Conservation (phyloP, 2,888 invertebrate genomes). For the Dichetophora obliterata region DNA sequence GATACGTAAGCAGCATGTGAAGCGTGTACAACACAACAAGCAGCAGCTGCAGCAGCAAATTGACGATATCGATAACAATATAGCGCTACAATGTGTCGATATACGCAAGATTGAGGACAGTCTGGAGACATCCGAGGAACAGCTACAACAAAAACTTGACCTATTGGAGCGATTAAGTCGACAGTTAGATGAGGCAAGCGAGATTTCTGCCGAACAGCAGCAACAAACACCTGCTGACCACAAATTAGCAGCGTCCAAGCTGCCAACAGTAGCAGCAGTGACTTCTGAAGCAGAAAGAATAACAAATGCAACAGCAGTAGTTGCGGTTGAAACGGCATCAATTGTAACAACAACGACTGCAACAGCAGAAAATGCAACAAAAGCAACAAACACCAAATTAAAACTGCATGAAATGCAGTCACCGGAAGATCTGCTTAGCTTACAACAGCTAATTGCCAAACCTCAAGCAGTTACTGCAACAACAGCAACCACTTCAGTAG, state of each 20-base stretch:
- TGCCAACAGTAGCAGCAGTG: not conserved
- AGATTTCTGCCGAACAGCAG: not conserved
- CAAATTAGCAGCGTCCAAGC: not conserved
- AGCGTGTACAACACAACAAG: conserved; percentile 60
- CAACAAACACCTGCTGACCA: conserved; percentile 19
- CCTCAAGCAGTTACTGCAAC: conserved; percentile 38
- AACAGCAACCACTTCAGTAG: conserved; percentile 27
- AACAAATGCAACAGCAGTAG: not conserved
- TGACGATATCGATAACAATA: conserved; percentile 71
- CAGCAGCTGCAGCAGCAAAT: conserved; percentile 61
- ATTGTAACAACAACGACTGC: not conserved
- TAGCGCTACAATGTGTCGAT: conserved; percentile 71
- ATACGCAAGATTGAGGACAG: conserved; percentile 73
- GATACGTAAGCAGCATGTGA: conserved; percentile 72
- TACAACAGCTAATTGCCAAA: conserved; percentile 51
- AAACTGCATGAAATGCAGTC: conserved; percentile 46
- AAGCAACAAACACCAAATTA: conserved; percentile 29
- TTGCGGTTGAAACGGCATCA: not conserved
- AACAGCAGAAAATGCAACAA: conserved; percentile 12
- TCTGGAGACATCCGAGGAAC: conserved; percentile 71
- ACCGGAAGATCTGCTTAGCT: conserved; percentile 47
- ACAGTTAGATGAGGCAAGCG: conserved; percentile 58
- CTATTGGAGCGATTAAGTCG: conserved; percentile 72
- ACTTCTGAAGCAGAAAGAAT: not conserved
- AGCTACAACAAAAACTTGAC: conserved; percentile 72